Evolutionary conservation across 2,888 invertebrate genomes (phyloP), one percentile per base, ranked within the genome.

Genomic region (Malachius bipustulatus): DNA sequence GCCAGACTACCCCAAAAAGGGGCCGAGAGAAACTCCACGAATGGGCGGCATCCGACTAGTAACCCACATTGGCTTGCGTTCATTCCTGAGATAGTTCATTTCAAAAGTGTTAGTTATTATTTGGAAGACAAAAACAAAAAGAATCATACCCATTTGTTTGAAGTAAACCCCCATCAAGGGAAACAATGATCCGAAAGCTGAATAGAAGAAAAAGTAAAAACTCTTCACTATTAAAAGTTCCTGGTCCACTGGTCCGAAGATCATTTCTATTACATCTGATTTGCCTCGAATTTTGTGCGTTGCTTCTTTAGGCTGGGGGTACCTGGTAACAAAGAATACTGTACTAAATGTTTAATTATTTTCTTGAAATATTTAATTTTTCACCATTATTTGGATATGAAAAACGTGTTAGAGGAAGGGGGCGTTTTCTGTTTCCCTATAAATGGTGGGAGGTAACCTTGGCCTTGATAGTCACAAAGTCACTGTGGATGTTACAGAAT

Each of bases 141-240:
- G n/a, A n/a, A n/a, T n/a, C n/a, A n/a, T n/a, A 12, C 56, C 62
- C 81, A 97, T 83, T 69, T 97, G 97, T 67, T 98, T 99, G 71
- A 98, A 98, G 67, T 97, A 99, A 30, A 98, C 90, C 24, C 94
- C 97, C 82, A 98, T 88, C 41, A 99, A 68, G 0, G 98, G 98
- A 60, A 97, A 98, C 10, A 98, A 73, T 1, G 93, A 93, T 4
- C 98, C 98, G 60, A 98, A 98, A 1, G 97, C 96, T 27, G 96
- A 91, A 65, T 96, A 98, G 69, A 97, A 98, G 73, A 96, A 96
- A 67, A 99, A 96, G 63, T 98, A 98, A 66, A 98, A 98, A 13
- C 89, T 82, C 65, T 98, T 97, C 48, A 93, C 91, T 35, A 93
- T 82, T 47, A 97, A 73, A 34, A 98, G 69, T 62, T 94, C 91